Evolutionary conservation across 1,140 invertebrate species (phyloP), one percentile per base, ranked within the genome.

Genomic region (Centruroides vittatus): DNA sequence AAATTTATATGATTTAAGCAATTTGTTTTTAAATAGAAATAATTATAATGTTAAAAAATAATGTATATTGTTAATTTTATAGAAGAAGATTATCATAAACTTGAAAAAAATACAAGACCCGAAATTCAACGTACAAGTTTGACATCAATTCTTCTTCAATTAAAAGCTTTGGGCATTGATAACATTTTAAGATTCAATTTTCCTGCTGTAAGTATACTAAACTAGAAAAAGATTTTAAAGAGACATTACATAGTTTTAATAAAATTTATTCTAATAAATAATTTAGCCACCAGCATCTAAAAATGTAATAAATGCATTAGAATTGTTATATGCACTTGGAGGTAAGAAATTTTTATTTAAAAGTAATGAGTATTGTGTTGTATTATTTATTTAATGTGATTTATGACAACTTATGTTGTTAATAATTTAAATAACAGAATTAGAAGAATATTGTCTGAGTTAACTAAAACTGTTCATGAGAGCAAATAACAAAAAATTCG

Each of bases 121-220:
- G 94, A 99, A 78, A 94, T 99, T 81, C 88, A 91, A 66, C 73
- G 97, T 35, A 86, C 83, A 55, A 90, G 95, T 70, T 75, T 99
- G 55, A 85, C 89, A 8, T 80, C 82, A 3, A 85, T 88, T 4
- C 80, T 99, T 52, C 73, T 99, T 3, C 92, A 95, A 72, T 71
- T 99, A 8, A 98, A 98, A 78, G 92, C 94, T 4, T 73, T 99
- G 0, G 95, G 95, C 0, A 93, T 99, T 57, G 82, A 88, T 61
- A 98, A 98, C 72, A 79, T 83, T 10, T 66, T 81, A 7, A 71
- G 74, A 57, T 82, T 82, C 69, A 65, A 76, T 63, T 81, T 80
- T 67, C 66, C 78, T 5, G 76, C 79, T 7, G 75, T 77, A 67
- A 61, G 63, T 67, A 57, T 41, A 41, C 8, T 6, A 41, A 23